Evolutionary conservation across 2,797 vertebrate genomes (phyloP).

Genomic region (Hippocampus kuda): DNA sequence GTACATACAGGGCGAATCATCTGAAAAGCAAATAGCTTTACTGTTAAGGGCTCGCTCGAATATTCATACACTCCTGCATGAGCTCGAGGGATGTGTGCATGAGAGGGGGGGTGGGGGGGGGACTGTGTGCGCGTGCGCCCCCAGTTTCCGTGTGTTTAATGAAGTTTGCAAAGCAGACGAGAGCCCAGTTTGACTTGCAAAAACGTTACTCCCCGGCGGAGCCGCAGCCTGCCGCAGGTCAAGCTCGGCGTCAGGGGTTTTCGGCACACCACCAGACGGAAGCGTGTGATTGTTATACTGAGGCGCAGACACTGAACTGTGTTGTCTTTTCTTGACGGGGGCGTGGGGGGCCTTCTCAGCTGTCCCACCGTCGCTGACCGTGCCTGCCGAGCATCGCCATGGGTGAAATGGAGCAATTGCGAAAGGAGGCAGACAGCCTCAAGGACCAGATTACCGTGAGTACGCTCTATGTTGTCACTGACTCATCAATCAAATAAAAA

Average conservation of each 20-base stretch:
- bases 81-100: background rate
- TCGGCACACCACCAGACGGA: background rate
- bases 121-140: conserved; percentile 25
- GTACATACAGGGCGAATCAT: conserved; percentile 52
- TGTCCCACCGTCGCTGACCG: conserved; percentile 49
- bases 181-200: conserved; percentile 72
- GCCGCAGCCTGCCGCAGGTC: conserved; percentile 21
- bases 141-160: conserved; percentile 38
- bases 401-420: conserved; percentile 93
- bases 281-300: background rate
- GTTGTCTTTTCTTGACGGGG: conserved; percentile 8
- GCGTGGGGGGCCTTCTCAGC: conserved; percentile 46
- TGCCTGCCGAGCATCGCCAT: conserved; percentile 63
- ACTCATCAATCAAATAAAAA: background rate
- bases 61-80: conserved; percentile 30
- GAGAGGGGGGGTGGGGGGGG: conserved; percentile 5
- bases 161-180: conserved; percentile 70
- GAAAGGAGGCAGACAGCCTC: conserved; percentile 87
- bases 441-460: conserved; percentile 95
- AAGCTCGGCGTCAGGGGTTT: background rate
- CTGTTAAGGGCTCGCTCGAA: conserved; percentile 27
- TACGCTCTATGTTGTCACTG: conserved; percentile 2
- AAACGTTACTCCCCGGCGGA: conserved; percentile 37
- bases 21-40: conserved; percentile 41
- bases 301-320: background rate